A percentile compares a stretch with the other conserved stretches of the same genome.
phyloP scores from a whole-genome alignment of 2,113 vertebrate species.

The Epinephelus fuscoguttatus region DNA sequence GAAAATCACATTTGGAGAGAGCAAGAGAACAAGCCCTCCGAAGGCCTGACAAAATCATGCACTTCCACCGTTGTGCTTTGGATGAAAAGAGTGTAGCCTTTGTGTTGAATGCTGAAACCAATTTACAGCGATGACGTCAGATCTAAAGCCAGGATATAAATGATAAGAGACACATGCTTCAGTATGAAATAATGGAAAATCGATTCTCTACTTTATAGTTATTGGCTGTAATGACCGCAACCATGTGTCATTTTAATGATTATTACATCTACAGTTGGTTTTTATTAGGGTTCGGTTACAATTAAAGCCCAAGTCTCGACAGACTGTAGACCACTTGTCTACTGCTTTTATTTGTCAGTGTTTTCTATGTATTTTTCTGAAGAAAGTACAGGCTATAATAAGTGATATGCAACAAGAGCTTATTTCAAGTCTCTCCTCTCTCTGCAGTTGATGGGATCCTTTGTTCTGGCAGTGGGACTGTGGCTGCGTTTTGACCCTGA shows the following conservation, averaged over 20 bases:
- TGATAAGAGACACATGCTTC: neutral
- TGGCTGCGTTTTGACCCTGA: slow-evolving; percentile 93
- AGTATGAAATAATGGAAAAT: neutral
- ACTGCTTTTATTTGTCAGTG: neutral
- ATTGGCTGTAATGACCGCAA: neutral
- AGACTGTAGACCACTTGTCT: neutral
- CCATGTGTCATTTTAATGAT: neutral
- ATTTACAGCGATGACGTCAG: slow-evolving; percentile 6
- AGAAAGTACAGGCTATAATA: slow-evolving; percentile 2
- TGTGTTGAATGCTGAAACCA: slow-evolving; percentile 22
- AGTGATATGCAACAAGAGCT: neutral
- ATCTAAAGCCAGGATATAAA: neutral
- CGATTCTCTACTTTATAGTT: neutral
- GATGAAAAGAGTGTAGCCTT: slow-evolving; percentile 9
- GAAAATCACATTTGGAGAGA: slow-evolving; percentile 49
- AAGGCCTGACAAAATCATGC: slow-evolving; percentile 4
- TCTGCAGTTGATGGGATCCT: slow-evolving; percentile 89
- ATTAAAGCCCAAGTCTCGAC: neutral
- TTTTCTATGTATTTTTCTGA: neutral
- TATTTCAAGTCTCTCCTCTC: slow-evolving; percentile 10
- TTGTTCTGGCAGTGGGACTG: slow-evolving; percentile 93
- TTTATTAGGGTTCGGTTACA: slow-evolving; percentile 17
- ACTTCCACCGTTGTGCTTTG: slow-evolving; percentile 5
- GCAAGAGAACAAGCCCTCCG: slow-evolving; percentile 20
- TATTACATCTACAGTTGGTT: neutral